Evolutionary conservation across 2,797 vertebrate species (phyloP).

Genomic region (Sternarchorhynchus goeldii): DNA sequence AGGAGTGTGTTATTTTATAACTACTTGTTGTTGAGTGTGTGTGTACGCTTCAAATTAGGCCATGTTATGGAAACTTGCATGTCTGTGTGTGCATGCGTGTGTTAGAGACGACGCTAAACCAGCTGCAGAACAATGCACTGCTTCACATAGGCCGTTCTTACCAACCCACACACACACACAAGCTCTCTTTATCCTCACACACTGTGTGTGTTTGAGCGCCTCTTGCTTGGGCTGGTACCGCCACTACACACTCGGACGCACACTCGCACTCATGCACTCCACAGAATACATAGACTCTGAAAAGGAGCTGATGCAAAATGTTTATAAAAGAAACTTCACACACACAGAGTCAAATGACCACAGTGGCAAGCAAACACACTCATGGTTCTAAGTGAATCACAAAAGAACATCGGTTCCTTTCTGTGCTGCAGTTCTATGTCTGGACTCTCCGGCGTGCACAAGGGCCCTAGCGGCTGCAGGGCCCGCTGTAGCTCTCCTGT

Average conservation of each 20-base stretch:
- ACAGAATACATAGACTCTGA: neutral
- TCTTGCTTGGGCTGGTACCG: slow-evolving; percentile 54
- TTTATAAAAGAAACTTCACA: neutral
- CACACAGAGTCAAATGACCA: slow-evolving; percentile 40
- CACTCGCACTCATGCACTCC: slow-evolving; percentile 15
- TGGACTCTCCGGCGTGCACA: too few species aligned
- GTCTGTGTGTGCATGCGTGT: slow-evolving; percentile 6
- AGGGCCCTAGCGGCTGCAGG: too few species aligned
- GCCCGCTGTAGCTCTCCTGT: too few species aligned
- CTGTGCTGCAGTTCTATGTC: too few species aligned
- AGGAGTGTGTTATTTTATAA: too few species aligned
- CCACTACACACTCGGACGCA: slow-evolving; percentile 41
- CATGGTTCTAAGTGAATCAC: neutral
- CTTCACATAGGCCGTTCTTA: slow-evolving; percentile 48
- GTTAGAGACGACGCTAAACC: slow-evolving; percentile 32
- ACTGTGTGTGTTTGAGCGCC: slow-evolving; percentile 33
- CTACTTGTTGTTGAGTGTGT: neutral
- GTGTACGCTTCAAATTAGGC: slow-evolving; percentile 10
- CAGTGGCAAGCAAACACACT: slow-evolving; percentile 4
- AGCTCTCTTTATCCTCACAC: slow-evolving; percentile 55
- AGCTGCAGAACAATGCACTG: slow-evolving; percentile 59
- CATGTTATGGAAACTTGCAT: slow-evolving; percentile 1
- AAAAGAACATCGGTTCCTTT: neutral
- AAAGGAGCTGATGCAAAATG: neutral
- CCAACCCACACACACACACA: slow-evolving; percentile 51